Evolutionary conservation across 2,888 invertebrate species (phyloP).

Genomic region (Dioctria rufipes): DNA sequence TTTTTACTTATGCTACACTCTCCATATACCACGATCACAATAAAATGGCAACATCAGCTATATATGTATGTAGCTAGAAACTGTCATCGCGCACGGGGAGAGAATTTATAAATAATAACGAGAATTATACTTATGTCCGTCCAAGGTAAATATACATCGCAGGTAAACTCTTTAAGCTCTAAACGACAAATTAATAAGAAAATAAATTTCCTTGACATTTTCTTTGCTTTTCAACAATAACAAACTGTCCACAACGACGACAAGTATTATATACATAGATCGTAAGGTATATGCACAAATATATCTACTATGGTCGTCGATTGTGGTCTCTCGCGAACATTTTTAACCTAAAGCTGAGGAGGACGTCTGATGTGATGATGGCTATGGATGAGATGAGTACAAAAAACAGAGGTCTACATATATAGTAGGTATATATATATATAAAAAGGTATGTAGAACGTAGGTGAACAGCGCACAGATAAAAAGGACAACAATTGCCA

Average conservation of each 20-base stretch:
- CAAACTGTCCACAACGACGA: no score
- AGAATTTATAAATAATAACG: slow-evolving; percentile 36
- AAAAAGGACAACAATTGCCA: slow-evolving; percentile 34
- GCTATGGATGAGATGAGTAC: not conserved
- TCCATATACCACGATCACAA: slow-evolving; percentile 31
- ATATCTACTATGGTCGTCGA: no score
- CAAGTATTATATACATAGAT: no score
- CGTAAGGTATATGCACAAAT: no score
- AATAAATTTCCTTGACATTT: not conserved
- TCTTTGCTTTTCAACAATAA: not conserved
- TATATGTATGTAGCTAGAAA: no score
- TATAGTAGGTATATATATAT: not conserved
- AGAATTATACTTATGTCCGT: not conserved
- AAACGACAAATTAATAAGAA: slow-evolving; percentile 13
- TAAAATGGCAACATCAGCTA: not conserved
- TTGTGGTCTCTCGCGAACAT: no score
- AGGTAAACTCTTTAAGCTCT: not conserved
- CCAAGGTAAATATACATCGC: not conserved
- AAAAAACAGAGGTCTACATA: not conserved
- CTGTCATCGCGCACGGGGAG: not conserved
- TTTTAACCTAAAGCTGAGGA: no score
- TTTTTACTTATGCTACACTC: not conserved
- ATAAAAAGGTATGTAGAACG: not conserved
- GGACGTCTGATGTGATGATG: no score
- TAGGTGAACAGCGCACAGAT: not conserved